phyloP scores from a whole-genome alignment of 2,888 invertebrate genomes.

The Andrena haemorrhoa region DNA sequence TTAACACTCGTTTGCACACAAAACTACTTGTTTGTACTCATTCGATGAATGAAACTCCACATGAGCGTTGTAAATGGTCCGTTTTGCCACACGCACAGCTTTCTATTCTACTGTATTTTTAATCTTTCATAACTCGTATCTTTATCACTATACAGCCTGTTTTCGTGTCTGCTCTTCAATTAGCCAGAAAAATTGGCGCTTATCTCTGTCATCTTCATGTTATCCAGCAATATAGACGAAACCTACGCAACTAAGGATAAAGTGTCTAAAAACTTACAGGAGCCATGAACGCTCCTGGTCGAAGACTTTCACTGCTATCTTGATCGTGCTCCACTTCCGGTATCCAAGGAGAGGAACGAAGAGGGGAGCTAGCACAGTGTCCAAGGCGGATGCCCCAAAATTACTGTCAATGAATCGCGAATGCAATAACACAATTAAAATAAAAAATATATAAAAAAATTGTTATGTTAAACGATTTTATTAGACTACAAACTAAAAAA shows the following conservation, averaged over 20 bases:
- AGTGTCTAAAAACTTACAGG: conserved; percentile 30
- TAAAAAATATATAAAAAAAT: too few relatives aligned
- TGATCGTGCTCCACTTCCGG: conserved; percentile 65
- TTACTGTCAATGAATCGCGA: conserved; percentile 18
- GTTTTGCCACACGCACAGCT: not conserved
- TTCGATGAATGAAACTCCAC: not conserved
- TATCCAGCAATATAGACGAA: not conserved
- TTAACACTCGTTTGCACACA: not conserved
- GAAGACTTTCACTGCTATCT: conserved; percentile 75
- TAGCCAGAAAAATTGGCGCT: not conserved
- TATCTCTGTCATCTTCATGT: not conserved
- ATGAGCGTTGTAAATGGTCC: not conserved
- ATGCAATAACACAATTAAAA: not conserved
- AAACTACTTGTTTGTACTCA: not conserved
- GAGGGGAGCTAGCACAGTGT: not conserved
- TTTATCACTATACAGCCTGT: not conserved
- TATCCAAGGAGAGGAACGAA: conserved; percentile 42
- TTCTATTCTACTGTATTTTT: conserved; percentile 8
- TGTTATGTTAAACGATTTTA: too few relatives aligned
- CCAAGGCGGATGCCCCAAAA: not conserved
- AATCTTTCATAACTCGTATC: not conserved
- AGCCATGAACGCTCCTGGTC: conserved; percentile 56
- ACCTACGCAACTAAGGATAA: not conserved
- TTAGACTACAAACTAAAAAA: too few relatives aligned
- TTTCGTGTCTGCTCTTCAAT: not conserved